A percentile compares a stretch with the other conserved stretches of the same genome.
phyloP scores from a whole-genome alignment of 2,888 invertebrate species.

The Netelia inedita region DNA sequence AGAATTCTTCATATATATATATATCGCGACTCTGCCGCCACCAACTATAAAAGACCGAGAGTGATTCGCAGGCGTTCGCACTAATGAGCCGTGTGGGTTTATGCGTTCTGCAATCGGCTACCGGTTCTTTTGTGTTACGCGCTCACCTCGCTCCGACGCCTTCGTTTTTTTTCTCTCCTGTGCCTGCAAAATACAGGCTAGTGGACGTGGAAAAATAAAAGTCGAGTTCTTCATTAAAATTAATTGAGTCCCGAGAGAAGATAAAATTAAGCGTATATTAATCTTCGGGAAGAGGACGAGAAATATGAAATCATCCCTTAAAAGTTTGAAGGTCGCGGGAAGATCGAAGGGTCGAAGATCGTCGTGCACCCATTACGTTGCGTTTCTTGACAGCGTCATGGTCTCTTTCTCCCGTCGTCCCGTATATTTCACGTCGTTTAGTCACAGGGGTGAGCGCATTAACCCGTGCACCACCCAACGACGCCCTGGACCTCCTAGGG shows the following conservation, averaged over 20 bases:
- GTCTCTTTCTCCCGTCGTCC: constrained; percentile 30
- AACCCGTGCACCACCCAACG: constrained; percentile 81
- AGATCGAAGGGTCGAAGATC: no score
- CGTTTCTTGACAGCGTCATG: neutral
- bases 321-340: no score
- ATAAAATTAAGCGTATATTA: constrained; percentile 9
- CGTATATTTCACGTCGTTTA: constrained; percentile 32
- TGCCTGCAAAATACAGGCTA: constrained; percentile 19
- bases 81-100: constrained; percentile 81
- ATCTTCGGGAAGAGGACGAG: no score
- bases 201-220: constrained; percentile 31
- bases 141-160: constrained; percentile 55
- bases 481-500: constrained; percentile 85
- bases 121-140: constrained; percentile 73
- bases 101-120: constrained; percentile 78
- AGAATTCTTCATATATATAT: constrained; percentile 25
- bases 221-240: constrained; percentile 75
- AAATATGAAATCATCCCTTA: no score
- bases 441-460: constrained; percentile 58
- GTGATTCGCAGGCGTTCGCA: constrained; percentile 72
- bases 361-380: no score
- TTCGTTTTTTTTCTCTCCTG: constrained; percentile 19
- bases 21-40: constrained; percentile 69
- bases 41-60: constrained; percentile 78
- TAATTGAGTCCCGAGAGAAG: constrained; percentile 70